Evolutionary conservation across 2,113 vertebrate species (phyloP), one percentile per base, ranked within the genome.

Genomic region (Mirza zaza): DNA sequence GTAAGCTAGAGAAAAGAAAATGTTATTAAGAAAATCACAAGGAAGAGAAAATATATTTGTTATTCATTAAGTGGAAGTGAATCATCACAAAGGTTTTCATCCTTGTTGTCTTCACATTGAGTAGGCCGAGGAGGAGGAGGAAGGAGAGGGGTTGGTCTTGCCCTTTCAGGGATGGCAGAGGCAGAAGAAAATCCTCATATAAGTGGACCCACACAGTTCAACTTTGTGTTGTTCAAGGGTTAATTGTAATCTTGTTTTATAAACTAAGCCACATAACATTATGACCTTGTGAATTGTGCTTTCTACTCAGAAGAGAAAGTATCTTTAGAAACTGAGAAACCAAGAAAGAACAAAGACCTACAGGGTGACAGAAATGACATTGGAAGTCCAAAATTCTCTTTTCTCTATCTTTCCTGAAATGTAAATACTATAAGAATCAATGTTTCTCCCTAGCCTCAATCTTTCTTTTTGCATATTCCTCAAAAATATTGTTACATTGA

Each of bases 341-440:
- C 27, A 52, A 57, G 71, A 81, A 80, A 68, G 42, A 42, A 45
- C n/a, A 73, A 3, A 75, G n/a, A 82, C 15, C 27, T 91, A 82
- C 29, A 45, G 12, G n/a, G 27, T 80, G 27, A 48, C 48, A 84
- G 45, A 93, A 61, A 29, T 79, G 34, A 79, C 32, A 93, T 45
- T 29, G 13, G 45, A 93, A 87, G 13, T 73, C 1, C 20, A 76
- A 55, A 77, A 91, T 50, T 67, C 10, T 52, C 48, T 61, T 48
- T 61, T 45, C 57, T 90, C 52, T 52, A 79, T 59, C 20, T 93
- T 87, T 83, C 17, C 36, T 45, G 7, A 52, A 83, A 59, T 81
- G 87, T 63, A 52, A 83, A 59, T 81, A 90, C 63, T 90, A 82
- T 23, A n/a, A 94, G 75, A 85, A 92, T 94, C 17, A 52, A 21